These are phyloP conservation scores for Ischnus inquisitorius DNA, from an alignment of 2,888 invertebrate species.

Conservation along the genomic window DNA sequence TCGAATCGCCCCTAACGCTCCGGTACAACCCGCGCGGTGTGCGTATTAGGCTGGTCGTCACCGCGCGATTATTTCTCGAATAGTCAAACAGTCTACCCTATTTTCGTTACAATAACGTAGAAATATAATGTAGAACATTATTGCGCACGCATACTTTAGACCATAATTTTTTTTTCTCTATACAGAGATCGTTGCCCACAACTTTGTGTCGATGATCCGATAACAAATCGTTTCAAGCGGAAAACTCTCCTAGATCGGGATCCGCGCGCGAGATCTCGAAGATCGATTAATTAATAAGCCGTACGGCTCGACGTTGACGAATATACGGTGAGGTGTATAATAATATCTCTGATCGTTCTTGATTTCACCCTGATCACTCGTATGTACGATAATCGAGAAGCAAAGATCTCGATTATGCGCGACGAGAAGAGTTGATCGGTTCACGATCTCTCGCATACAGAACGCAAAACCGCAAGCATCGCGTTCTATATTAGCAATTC, in stretches of 20 bases:
- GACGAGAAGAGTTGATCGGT: constrained; percentile 16
- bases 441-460: constrained; percentile 8
- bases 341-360: constrained; percentile 24
- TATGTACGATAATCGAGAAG: constrained; percentile 53
- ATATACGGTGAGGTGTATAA: neutral
- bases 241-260: constrained; percentile 22
- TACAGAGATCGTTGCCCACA: constrained; percentile 1
- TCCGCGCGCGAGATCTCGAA: constrained; percentile 24
- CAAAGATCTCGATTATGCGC: constrained; percentile 53
- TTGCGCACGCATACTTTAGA: neutral
- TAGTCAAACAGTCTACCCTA: constrained; percentile 25
- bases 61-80: constrained; percentile 50
- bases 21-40: constrained; percentile 48
- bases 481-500: neutral
- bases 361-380: constrained; percentile 38
- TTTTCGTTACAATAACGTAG: neutral
- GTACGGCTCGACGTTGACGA: neutral
- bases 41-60: constrained; percentile 42
- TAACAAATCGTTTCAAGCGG: constrained; percentile 30
- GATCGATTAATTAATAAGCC: constrained; percentile 50
- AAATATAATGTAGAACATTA: constrained; percentile 12
- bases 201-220: constrained; percentile 19
- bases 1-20: constrained; percentile 82
- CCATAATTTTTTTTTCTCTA: neutral
- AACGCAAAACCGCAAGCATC: constrained; percentile 48